Evolutionary conservation across 2,797 vertebrate species (phyloP).

Genomic region (Dicrostonyx torquatus): DNA sequence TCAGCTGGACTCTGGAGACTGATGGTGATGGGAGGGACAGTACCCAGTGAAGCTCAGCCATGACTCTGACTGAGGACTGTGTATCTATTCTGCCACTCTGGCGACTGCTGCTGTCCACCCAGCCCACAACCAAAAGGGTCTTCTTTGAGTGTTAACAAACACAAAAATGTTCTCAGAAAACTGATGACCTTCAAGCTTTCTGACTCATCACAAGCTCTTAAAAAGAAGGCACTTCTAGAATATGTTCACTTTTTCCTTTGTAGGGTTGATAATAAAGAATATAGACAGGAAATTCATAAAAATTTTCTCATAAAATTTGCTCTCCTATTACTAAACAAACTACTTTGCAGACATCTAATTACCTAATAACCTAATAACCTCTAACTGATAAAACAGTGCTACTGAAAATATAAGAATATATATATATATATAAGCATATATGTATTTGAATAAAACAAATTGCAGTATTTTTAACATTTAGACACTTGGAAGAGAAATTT

Average conservation of each 20-base stretch:
- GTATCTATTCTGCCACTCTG: background rate
- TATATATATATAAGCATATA: background rate
- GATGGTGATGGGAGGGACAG: too few relatives aligned
- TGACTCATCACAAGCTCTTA: background rate
- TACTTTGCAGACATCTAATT: background rate
- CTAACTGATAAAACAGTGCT: background rate
- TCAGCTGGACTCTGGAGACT: background rate
- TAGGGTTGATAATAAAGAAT: background rate
- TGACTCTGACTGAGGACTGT: background rate
- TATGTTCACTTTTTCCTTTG: background rate
- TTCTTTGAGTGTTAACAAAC: background rate
- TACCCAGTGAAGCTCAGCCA: background rate
- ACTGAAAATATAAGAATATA: background rate
- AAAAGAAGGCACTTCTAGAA: background rate
- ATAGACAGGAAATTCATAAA: background rate
- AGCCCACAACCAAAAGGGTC: background rate
- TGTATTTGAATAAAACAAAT: background rate
- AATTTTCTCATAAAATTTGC: background rate
- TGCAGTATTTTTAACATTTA: constrained; percentile 31
- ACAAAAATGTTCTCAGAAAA: background rate
- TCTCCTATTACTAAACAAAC: background rate
- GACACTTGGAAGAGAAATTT: constrained; percentile 36
- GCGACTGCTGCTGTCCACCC: background rate
- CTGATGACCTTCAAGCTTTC: background rate
- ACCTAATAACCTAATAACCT: background rate